Evolutionary conservation across 2,113 vertebrate genomes (phyloP).

Genomic region (Dissostichus mawsoni): DNA sequence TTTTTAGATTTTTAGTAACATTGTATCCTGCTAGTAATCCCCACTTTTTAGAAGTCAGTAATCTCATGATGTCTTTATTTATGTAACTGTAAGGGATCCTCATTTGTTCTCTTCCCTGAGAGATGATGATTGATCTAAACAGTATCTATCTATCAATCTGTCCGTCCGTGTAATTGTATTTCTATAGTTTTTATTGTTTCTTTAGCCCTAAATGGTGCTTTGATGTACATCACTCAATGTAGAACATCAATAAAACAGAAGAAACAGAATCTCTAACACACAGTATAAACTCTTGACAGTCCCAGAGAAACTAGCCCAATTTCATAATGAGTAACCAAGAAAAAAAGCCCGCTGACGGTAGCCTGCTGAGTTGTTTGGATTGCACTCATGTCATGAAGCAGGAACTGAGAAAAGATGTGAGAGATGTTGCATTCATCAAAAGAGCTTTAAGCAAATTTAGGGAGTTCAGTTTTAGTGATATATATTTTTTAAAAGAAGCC

Average conservation of each 20-base stretch:
- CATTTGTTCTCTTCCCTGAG: too few species aligned
- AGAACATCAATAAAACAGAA: constrained; percentile 62
- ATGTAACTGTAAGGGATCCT: too few species aligned
- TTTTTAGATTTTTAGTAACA: too few species aligned
- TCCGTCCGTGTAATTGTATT: neutral
- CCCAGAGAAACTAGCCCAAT: constrained; percentile 55
- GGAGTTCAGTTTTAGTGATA: neutral
- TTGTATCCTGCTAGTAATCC: too few species aligned
- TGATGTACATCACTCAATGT: constrained; percentile 18
- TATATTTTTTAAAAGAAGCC: neutral
- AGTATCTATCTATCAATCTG: neutral
- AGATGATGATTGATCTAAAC: too few species aligned
- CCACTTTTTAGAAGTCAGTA: too few species aligned
- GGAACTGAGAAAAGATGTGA: constrained; percentile 37
- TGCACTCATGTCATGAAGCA: constrained; percentile 18
- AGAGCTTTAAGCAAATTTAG: constrained; percentile 15
- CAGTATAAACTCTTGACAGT: constrained; percentile 54
- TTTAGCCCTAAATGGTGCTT: constrained; percentile 16
- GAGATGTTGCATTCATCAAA: constrained; percentile 41
- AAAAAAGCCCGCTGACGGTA: constrained; percentile 16
- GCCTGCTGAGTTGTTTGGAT: constrained; percentile 53
- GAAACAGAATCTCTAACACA: constrained; percentile 55
- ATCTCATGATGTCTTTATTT: too few species aligned
- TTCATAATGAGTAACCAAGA: constrained; percentile 26
- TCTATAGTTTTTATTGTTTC: neutral